Evolutionary conservation across 2,113 vertebrate genomes (phyloP).

Genomic region (Chloroceryle aenea): DNA sequence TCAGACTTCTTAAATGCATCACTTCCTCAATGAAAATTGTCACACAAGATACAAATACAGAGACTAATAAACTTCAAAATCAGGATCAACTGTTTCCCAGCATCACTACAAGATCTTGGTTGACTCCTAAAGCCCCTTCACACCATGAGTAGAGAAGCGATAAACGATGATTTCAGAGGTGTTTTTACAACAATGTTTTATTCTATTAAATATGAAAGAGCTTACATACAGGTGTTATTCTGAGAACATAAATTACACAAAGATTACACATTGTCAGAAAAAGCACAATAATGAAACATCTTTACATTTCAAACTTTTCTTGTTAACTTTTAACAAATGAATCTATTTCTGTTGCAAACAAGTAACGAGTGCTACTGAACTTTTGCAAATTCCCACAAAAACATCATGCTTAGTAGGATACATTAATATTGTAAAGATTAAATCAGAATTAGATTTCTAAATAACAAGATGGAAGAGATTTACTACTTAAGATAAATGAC

Average conservation of each 20-base stretch:
- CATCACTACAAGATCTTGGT: neutral
- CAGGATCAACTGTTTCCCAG: neutral
- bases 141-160: neutral
- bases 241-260: slow-evolving; percentile 65
- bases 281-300: slow-evolving; percentile 59
- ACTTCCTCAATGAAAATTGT: neutral
- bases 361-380: slow-evolving; percentile 61
- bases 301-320: slow-evolving; percentile 59
- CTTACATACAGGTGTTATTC: slow-evolving; percentile 50
- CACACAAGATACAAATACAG: neutral
- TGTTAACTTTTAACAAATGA: slow-evolving; percentile 61
- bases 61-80: neutral
- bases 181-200: slow-evolving; percentile 64
- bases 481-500: slow-evolving; percentile 58
- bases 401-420: slow-evolving; percentile 59
- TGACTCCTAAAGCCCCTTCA: neutral
- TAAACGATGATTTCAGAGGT: neutral
- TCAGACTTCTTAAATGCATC: neutral
- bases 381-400: slow-evolving; percentile 54
- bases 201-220: slow-evolving; percentile 69
- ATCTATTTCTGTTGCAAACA: slow-evolving; percentile 57
- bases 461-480: slow-evolving; percentile 36
- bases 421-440: slow-evolving; percentile 49
- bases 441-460: slow-evolving; percentile 52
- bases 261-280: slow-evolving; percentile 49